Conservation (phyloP, 2,888 invertebrate genomes). For the Ctenicera cuprea region DNA sequence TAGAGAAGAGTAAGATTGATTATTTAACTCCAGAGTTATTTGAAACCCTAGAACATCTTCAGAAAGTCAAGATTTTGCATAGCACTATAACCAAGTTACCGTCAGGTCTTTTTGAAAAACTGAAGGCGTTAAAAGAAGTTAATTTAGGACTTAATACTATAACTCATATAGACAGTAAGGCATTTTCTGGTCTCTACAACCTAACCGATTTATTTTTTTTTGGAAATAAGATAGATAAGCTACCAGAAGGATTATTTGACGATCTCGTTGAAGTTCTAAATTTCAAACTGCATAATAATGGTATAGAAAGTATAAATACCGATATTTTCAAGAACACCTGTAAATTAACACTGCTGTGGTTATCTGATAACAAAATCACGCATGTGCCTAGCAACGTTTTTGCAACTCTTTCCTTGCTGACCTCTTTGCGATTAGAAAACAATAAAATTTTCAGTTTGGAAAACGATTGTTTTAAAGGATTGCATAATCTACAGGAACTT, state of each 20-base stretch:
- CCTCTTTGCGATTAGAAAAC: constrained; percentile 28
- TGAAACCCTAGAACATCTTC: constrained; percentile 31
- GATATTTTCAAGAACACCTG: constrained; percentile 31
- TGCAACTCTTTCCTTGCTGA: constrained; percentile 12
- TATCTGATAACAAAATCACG: too few relatives aligned
- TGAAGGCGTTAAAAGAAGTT: constrained; percentile 25
- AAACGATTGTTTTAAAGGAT: constrained; percentile 5
- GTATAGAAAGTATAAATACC: background rate
- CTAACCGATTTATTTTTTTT: constrained; percentile 33
- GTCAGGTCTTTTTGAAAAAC: constrained; percentile 2
- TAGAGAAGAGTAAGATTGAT: constrained; percentile 34
- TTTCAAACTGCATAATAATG: constrained; percentile 33
- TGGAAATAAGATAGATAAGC: constrained; percentile 29
- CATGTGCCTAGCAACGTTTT: constrained; percentile 25
- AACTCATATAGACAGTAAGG: constrained; percentile 7
- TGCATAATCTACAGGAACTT: background rate
- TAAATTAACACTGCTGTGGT: constrained; percentile 5
- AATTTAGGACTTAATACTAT: constrained; percentile 44
- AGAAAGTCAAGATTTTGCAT: constrained; percentile 30
- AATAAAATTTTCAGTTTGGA: constrained; percentile 24
- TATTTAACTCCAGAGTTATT: constrained; percentile 35
- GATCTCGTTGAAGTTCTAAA: constrained; percentile 8
- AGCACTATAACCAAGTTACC: constrained; percentile 36
- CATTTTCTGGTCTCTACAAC: constrained; percentile 19
- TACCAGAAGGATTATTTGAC: constrained; percentile 32